These are phyloP conservation scores for Idaea aversata DNA, from an alignment of 2,888 invertebrate species.

Conservation along the genomic window DNA sequence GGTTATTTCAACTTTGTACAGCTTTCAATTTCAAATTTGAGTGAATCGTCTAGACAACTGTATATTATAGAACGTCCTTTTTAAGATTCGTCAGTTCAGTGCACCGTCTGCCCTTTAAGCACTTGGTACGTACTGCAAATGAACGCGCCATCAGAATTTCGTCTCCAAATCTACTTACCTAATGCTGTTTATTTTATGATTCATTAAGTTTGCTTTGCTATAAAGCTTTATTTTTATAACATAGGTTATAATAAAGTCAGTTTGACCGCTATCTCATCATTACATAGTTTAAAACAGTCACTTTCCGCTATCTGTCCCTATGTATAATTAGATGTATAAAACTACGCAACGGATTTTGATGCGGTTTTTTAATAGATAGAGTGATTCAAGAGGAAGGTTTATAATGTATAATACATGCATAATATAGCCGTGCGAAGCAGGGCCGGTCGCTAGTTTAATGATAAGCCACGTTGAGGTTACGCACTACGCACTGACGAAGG, in stretches of 20 bases:
- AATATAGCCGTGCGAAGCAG: too few species aligned
- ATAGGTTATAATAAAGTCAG: constrained; percentile 14
- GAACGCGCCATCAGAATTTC: constrained; percentile 32
- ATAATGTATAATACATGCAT: too few species aligned
- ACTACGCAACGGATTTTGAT: too few species aligned
- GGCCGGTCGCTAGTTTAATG: too few species aligned
- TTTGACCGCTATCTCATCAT: constrained; percentile 6
- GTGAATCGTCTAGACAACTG: constrained; percentile 46
- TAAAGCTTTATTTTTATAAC: constrained; percentile 8
- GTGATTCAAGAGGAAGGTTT: too few species aligned
- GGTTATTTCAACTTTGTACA: constrained; percentile 22
- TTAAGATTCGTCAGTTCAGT: constrained; percentile 48
- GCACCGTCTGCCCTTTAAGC: constrained; percentile 48
- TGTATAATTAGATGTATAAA: too few species aligned
- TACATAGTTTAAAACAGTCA: too few species aligned
- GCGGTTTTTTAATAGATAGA: too few species aligned
- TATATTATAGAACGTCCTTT: constrained; percentile 42
- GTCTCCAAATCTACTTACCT: constrained; percentile 32
- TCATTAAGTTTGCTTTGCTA: constrained; percentile 12
- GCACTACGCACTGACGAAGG: too few species aligned
- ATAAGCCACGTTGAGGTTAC: too few species aligned
- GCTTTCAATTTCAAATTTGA: constrained; percentile 31
- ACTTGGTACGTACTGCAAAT: constrained; percentile 29
- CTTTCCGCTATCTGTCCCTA: too few species aligned
- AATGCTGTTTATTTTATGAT: constrained; percentile 28